Conservation (phyloP, 1,140 invertebrate genomes). For the Streblospio benedicti region DNA sequence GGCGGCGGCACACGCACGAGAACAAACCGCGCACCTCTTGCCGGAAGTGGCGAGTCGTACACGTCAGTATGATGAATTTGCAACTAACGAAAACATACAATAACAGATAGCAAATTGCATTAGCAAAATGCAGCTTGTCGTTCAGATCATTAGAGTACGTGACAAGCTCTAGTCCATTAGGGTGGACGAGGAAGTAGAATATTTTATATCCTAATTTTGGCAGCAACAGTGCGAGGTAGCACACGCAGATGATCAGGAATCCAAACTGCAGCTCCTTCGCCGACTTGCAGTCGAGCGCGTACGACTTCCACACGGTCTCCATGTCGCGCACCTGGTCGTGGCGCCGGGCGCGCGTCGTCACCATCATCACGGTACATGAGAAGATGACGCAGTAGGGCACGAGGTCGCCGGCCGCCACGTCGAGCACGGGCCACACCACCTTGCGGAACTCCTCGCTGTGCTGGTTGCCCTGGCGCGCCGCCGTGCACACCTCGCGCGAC, state of each 20-base stretch:
- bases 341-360: conserved; percentile 12
- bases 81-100: conserved; percentile 25
- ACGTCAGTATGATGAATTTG: conserved; percentile 27
- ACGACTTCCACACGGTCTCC: conserved; percentile 19
- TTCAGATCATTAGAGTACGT: neutral
- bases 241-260: conserved; percentile 9
- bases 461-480: conserved; percentile 16
- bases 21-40: conserved; percentile 16
- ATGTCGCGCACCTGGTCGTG: conserved; percentile 10
- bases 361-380: conserved; percentile 15
- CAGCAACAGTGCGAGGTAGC: conserved; percentile 10
- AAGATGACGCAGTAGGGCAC: conserved; percentile 27
- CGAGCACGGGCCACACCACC: conserved; percentile 32
- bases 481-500: conserved; percentile 11
- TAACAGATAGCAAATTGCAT: conserved; percentile 18
- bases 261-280: conserved; percentile 11
- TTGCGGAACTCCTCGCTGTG: conserved; percentile 26
- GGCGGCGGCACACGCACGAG: conserved; percentile 3
- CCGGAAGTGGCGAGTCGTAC: conserved; percentile 22
- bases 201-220: conserved; percentile 13
- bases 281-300: conserved; percentile 10
- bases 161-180: conserved; percentile 5
- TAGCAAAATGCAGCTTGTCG: conserved; percentile 2
- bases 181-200: conserved; percentile 13
- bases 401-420: conserved; percentile 25